A percentile compares a stretch with the other conserved stretches of the same genome.
phyloP scores from a whole-genome alignment of 2,888 invertebrate genomes.

The Galerucella pusilla region DNA sequence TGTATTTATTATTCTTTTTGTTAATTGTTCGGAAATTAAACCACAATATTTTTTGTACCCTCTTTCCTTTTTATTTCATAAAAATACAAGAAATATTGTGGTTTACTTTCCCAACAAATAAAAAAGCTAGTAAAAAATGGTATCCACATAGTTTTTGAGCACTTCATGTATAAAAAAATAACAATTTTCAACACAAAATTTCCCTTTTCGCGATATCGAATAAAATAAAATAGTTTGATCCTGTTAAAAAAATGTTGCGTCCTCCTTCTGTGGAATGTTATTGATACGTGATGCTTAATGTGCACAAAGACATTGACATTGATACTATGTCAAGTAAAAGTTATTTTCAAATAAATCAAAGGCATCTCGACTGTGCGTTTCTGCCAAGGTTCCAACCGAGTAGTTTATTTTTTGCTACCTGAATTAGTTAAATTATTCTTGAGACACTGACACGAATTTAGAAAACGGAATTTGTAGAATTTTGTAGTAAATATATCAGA shows the following conservation, averaged over 20 bases:
- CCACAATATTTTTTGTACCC: no score
- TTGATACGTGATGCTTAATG: constrained; percentile 40
- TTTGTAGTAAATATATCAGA: constrained; percentile 9
- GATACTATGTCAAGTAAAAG: constrained; percentile 45
- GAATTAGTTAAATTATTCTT: constrained; percentile 22
- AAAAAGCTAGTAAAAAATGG: no score
- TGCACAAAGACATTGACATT: constrained; percentile 50
- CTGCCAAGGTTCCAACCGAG: constrained; percentile 30
- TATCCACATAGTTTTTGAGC: not conserved
- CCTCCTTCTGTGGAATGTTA: constrained; percentile 29
- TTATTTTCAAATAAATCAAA: constrained; percentile 44
- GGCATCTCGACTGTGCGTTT: constrained; percentile 29
- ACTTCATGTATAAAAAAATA: not conserved
- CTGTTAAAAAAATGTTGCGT: not conserved
- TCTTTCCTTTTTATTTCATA: no score
- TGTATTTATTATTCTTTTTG: no score
- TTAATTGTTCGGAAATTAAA: no score
- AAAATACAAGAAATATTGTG: no score
- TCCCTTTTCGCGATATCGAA: not conserved
- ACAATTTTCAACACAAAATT: not conserved
- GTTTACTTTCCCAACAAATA: no score
- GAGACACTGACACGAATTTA: constrained; percentile 30
- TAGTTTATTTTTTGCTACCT: constrained; percentile 33
- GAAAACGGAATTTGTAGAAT: constrained; percentile 18
- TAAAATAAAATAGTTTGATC: not conserved